Evolutionary conservation across 2,888 invertebrate species (phyloP), one percentile per base, ranked within the genome.

Genomic region (Drosophila paucipuncta): DNA sequence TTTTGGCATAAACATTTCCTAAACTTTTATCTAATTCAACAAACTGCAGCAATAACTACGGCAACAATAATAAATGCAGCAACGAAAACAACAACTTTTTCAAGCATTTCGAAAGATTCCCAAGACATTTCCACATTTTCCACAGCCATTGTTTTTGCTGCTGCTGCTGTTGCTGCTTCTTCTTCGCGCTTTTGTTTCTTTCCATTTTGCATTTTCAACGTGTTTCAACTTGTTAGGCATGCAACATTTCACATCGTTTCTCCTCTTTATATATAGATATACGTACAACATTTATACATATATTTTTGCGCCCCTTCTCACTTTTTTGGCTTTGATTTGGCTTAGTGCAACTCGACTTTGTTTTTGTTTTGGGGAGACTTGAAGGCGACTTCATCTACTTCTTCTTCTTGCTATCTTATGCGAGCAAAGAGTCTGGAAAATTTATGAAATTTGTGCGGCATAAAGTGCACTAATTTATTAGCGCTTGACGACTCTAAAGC

Each of bases 11-110:
- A 87, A 83, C 90, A 90, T 86, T 87, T 86, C 81, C 84, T 77
- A 80, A 90, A 91, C 80, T 89, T 89, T 91, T 90, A 89, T 90
- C 89, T 87, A 86, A 91, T 90, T 89, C 76, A 82, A 82, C 76
- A 82, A 89, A 89, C 83, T 90, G 75, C 83, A 39, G 41, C 72
- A 33, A 33, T 69, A 58, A 43, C 63, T 55, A 22, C 43, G 50
- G 10, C 53, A 67, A 49, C 71, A 70, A 61, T 76, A 69, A 54
- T 65, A 25, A 47, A 47, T 9, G 47, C 25, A 25, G 25, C 16
- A 47, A 28, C 47, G 47, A 47, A 25, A 47, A 47, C 47, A 76
- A 57, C 83, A 64, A 58, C 77, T 81, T 82, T 57, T 28, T 9
- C 74, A 70, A 68, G 69, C 69, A 76, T 89, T 89, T 89, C 76